A percentile compares a stretch with the other conserved stretches of the same genome.
These are phyloP conservation scores for Phocides pigmalion DNA, from an alignment of 1,140 invertebrate genomes.

Conservation along the genomic window DNA sequence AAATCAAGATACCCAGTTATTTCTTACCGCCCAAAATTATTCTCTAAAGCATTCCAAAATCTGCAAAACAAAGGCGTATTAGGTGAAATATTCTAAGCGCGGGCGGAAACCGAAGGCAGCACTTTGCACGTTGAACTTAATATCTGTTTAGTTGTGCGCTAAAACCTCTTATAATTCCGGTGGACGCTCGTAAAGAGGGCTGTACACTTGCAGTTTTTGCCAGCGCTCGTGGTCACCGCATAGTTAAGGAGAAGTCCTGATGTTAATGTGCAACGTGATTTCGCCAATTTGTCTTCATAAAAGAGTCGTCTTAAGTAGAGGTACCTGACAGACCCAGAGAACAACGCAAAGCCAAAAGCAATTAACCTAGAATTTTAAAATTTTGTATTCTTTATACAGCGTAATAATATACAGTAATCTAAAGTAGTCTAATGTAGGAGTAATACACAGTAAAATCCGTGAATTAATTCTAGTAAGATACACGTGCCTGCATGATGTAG, in stretches of 20 bases:
- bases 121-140: conserved; percentile 64
- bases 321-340: too few species aligned
- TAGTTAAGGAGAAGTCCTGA: conserved; percentile 57
- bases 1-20: neutral
- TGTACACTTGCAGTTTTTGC: conserved; percentile 74
- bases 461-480: too few species aligned
- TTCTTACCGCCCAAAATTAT: conserved; percentile 9
- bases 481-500: too few species aligned
- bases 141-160: conserved; percentile 68
- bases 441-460: too few species aligned
- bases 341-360: too few species aligned
- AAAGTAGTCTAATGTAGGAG: too few species aligned
- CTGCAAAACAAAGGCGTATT: conserved; percentile 40
- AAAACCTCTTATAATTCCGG: conserved; percentile 75
- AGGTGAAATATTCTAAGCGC: conserved; percentile 55
- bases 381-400: too few species aligned
- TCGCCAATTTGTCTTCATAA: too few species aligned
- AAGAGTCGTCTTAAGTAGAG: too few species aligned
- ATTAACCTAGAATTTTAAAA: too few species aligned
- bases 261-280: too few species aligned
- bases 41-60: conserved; percentile 34
- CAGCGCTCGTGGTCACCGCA: conserved; percentile 69
- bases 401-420: too few species aligned
- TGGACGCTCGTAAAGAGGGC: conserved; percentile 65
- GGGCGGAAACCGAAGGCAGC: conserved; percentile 55